Conservation (phyloP, 2,113 vertebrate genomes). For the Scytalopus superciliaris region DNA sequence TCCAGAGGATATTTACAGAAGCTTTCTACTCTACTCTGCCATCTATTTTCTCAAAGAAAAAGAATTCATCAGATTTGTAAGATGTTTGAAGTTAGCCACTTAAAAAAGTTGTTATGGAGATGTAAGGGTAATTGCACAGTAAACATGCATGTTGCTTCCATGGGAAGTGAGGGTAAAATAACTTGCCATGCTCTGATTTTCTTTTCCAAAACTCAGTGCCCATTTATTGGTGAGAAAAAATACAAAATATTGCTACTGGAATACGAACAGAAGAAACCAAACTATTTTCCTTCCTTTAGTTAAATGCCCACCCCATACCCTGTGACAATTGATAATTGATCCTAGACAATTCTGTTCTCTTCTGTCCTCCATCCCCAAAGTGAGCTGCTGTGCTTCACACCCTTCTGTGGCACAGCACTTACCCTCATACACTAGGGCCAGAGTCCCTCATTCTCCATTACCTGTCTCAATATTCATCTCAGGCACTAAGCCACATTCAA, state of each 20-base stretch:
- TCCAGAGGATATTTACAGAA: not conserved
- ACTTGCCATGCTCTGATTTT: not conserved
- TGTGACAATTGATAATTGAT: no score
- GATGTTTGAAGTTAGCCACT: not conserved
- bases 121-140: not conserved
- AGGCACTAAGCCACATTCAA: not conserved
- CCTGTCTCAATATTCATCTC: not conserved
- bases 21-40: not conserved
- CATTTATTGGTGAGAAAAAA: not conserved
- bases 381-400: not conserved
- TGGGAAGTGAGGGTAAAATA: not conserved
- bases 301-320: not conserved
- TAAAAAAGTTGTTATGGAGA: not conserved
- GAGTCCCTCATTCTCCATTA: not conserved
- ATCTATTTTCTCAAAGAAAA: not conserved
- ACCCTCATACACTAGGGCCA: not conserved
- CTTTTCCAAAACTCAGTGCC: not conserved
- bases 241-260: not conserved
- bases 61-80: not conserved
- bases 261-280: not conserved
- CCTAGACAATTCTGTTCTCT: not conserved
- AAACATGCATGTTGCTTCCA: not conserved
- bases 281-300: not conserved
- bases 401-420: not conserved
- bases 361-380: not conserved